Conservation (phyloP, 2,888 invertebrate genomes). For the Automeris io region DNA sequence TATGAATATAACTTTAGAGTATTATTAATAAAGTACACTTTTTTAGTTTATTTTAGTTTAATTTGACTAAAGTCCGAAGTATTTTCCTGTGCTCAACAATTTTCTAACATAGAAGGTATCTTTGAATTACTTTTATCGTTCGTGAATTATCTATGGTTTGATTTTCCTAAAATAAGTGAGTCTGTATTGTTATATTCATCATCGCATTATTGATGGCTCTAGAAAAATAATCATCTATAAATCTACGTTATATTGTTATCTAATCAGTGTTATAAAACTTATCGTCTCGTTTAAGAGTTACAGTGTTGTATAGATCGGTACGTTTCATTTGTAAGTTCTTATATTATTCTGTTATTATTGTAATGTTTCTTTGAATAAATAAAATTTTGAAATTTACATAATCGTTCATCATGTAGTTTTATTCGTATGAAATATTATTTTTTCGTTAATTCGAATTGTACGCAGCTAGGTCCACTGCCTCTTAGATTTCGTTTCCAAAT, state of each 20-base stretch:
- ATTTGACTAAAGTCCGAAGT: too few relatives aligned
- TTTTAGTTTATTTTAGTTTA: too few relatives aligned
- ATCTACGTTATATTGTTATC: slow-evolving; percentile 60
- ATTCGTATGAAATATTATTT: slow-evolving; percentile 32
- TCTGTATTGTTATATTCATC: slow-evolving; percentile 46
- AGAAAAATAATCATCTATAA: slow-evolving; percentile 58
- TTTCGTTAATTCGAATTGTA: slow-evolving; percentile 29
- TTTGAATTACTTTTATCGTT: too few relatives aligned
- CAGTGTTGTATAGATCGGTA: slow-evolving; percentile 75
- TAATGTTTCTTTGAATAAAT: slow-evolving; percentile 74
- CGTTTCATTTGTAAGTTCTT: slow-evolving; percentile 71
- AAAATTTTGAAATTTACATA: slow-evolving; percentile 74
- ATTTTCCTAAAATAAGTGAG: too few relatives aligned
- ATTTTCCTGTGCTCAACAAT: too few relatives aligned
- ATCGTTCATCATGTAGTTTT: slow-evolving; percentile 67
- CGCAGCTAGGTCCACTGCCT: slow-evolving; percentile 23
- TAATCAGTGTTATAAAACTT: slow-evolving; percentile 75
- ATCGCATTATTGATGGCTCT: slow-evolving; percentile 56
- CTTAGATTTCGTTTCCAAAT: slow-evolving; percentile 43
- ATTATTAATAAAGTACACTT: too few relatives aligned
- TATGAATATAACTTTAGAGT: slow-evolving; percentile 53
- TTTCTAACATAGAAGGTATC: too few relatives aligned
- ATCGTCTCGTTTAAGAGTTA: slow-evolving; percentile 74
- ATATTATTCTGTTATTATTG: slow-evolving; percentile 71
- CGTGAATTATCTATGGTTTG: too few relatives aligned